A percentile compares a stretch with the other conserved stretches of the same genome.
Conservation (phyloP, 2,888 invertebrate species). For the Ochropleura plecta region DNA sequence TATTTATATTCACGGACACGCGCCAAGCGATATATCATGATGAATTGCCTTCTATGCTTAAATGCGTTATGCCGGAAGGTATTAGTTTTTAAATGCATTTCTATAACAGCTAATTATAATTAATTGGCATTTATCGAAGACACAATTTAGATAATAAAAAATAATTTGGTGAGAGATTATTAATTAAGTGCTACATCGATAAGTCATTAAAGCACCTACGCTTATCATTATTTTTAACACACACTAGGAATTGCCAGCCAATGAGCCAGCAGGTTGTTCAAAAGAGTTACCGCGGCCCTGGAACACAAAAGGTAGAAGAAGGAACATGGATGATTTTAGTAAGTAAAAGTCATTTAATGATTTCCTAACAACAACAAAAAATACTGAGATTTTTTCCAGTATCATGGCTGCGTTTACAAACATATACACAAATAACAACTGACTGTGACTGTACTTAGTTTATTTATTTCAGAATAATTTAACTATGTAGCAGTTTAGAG, state of each 20-base stretch:
- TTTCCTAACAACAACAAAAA: no score
- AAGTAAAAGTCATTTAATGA: no score
- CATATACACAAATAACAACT: neutral
- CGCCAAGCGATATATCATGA: slow-evolving; percentile 1
- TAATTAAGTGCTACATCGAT: neutral
- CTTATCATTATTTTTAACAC: no score
- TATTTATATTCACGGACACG: slow-evolving; percentile 18
- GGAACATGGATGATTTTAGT: no score
- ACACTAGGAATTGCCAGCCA: no score
- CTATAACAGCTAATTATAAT: slow-evolving; percentile 5
- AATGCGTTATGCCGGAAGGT: slow-evolving; percentile 22
- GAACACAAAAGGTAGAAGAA: no score
- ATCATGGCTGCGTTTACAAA: no score
- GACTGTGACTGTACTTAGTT: neutral
- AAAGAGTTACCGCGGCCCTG: neutral
- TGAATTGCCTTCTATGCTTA: slow-evolving; percentile 11
- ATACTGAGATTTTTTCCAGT: no score
- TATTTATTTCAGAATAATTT: neutral
- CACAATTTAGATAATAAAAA: neutral
- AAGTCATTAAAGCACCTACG: no score
- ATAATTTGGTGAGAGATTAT: neutral
- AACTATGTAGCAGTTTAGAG: neutral
- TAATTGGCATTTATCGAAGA: slow-evolving; percentile 7
- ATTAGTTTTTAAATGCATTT: slow-evolving; percentile 23
- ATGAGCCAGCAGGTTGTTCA: neutral